phyloP scores from a whole-genome alignment of 1,140 invertebrate genomes.

The Cylas formicarius region DNA sequence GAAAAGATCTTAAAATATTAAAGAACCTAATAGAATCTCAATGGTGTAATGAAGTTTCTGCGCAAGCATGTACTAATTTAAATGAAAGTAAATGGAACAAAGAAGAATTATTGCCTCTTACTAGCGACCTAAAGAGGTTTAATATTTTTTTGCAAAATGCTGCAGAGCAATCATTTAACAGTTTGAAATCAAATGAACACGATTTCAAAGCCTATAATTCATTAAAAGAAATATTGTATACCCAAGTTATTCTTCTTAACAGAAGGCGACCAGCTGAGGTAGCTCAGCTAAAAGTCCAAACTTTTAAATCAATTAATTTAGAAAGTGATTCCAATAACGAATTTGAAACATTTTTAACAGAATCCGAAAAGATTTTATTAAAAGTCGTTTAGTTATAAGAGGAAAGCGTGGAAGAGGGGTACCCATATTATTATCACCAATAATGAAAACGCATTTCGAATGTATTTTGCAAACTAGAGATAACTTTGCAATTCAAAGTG shows the following conservation, averaged over 20 bases:
- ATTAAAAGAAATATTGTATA: constrained; percentile 19
- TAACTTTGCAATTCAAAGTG: constrained; percentile 1
- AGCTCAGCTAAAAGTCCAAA: neutral
- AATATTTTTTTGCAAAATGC: too few relatives aligned
- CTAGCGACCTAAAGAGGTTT: constrained; percentile 27
- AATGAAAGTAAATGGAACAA: constrained; percentile 29
- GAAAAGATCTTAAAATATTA: constrained; percentile 32
- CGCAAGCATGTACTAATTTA: constrained; percentile 23
- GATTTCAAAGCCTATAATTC: constrained; percentile 6
- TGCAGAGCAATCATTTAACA: constrained; percentile 16
- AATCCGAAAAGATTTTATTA: constrained; percentile 21
- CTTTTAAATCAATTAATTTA: too few relatives aligned
- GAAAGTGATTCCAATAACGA: too few relatives aligned
- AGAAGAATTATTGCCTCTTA: constrained; percentile 26
- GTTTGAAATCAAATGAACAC: neutral
- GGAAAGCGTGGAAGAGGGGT: constrained; percentile 24
- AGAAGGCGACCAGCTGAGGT: constrained; percentile 20
- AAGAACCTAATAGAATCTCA: constrained; percentile 32
- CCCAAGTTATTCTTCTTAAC: constrained; percentile 21
- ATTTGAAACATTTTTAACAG: constrained; percentile 12
- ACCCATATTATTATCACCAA: constrained; percentile 23
- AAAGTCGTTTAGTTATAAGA: constrained; percentile 25
- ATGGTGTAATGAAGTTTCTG: constrained; percentile 37
- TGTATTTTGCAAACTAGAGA: constrained; percentile 15
- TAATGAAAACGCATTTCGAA: constrained; percentile 21